Conservation (phyloP, 1,140 invertebrate species). For the Leptinotarsa texana region DNA sequence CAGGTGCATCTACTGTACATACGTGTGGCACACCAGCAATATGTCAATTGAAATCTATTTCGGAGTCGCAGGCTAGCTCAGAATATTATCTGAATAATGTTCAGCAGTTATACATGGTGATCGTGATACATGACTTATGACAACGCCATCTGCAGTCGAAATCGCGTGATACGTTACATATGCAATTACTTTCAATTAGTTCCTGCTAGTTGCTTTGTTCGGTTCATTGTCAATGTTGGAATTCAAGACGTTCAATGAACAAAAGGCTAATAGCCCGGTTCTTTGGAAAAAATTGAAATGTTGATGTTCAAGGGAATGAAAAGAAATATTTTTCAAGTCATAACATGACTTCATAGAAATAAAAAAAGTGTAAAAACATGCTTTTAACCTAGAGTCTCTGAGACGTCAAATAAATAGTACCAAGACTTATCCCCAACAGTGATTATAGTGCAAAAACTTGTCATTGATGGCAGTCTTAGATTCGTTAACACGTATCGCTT, state of each 20-base stretch:
- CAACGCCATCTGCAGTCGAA: constrained; percentile 28
- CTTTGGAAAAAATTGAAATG: too few species aligned
- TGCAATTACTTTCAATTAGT: constrained; percentile 25
- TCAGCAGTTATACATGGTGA: constrained; percentile 29
- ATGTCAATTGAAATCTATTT: constrained; percentile 28
- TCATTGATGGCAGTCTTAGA: too few species aligned
- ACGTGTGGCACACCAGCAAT: constrained; percentile 25
- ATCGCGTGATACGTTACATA: constrained; percentile 15
- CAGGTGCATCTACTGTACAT: constrained; percentile 24
- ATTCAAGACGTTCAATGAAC: not conserved
- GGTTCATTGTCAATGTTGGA: not conserved
- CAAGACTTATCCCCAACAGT: too few species aligned
- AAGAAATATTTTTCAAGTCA: too few species aligned
- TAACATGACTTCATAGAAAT: too few species aligned
- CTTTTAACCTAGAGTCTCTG: too few species aligned
- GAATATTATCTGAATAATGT: constrained; percentile 32
- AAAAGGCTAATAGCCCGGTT: not conserved
- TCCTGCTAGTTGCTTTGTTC: constrained; percentile 19
- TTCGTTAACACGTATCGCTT: too few species aligned
- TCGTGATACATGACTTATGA: constrained; percentile 31
- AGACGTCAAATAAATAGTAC: too few species aligned
- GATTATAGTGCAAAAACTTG: too few species aligned
- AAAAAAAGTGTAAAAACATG: too few species aligned
- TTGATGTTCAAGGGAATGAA: too few species aligned
- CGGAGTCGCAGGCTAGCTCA: constrained; percentile 16